Evolutionary conservation across 2,888 invertebrate genomes (phyloP).

Genomic region (Xanthorhoe designata): DNA sequence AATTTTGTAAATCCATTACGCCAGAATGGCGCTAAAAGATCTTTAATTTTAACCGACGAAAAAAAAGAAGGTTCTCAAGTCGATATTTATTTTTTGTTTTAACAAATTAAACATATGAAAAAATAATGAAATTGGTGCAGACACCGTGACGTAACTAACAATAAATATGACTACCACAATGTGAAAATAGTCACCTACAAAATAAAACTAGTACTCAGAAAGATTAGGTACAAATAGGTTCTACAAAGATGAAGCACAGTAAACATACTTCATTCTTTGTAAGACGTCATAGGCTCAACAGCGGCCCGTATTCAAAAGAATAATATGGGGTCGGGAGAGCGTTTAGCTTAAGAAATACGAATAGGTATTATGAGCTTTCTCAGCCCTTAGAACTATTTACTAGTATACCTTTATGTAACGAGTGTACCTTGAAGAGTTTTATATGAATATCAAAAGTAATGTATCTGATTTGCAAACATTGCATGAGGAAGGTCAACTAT

Average conservation of each 20-base stretch:
- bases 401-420: slow-evolving; percentile 17
- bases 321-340: slow-evolving; percentile 43
- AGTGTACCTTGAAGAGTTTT: not conserved
- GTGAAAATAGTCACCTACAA: not conserved
- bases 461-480: not conserved
- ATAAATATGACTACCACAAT: no score
- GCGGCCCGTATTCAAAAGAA: slow-evolving; percentile 47
- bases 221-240: slow-evolving; percentile 4
- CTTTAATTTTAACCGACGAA: no score
- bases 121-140: no score
- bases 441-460: slow-evolving; percentile 1
- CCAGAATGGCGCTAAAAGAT: no score
- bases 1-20: not conserved
- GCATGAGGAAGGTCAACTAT: not conserved
- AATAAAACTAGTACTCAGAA: slow-evolving; percentile 3
- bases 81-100: no score
- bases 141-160: no score
- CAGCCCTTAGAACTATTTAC: slow-evolving; percentile 34
- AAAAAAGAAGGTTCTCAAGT: no score
- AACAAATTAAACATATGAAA: no score
- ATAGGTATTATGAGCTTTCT: slow-evolving; percentile 41
- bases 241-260: slow-evolving; percentile 15
- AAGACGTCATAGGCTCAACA: slow-evolving; percentile 20
- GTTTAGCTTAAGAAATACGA: slow-evolving; percentile 43
- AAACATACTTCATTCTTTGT: slow-evolving; percentile 18